These are phyloP conservation scores for Lamprotornis superbus DNA, from an alignment of 2,113 vertebrate genomes.

Conservation along the genomic window DNA sequence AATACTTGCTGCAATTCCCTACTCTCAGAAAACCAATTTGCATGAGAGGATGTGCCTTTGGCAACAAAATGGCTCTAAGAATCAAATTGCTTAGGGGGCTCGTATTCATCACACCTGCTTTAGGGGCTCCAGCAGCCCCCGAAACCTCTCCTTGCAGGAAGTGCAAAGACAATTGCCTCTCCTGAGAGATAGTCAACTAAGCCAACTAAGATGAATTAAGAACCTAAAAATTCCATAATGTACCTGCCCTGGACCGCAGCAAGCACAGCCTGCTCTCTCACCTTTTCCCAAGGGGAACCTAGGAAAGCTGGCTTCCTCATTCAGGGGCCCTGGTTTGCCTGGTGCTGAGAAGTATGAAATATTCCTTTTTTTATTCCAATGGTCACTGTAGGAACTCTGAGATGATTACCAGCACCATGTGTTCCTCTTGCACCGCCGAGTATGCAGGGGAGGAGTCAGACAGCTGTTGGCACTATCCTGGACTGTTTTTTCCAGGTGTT, in stretches of 20 bases:
- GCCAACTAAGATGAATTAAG: neutral
- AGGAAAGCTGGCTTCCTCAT: neutral
- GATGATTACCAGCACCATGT: neutral
- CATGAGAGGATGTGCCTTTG: neutral
- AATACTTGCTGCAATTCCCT: neutral
- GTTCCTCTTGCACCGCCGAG: neutral
- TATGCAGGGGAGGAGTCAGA: fast-evolving
- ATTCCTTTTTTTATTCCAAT: neutral
- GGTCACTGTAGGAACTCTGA: neutral
- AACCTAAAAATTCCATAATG: neutral
- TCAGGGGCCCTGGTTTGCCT: neutral
- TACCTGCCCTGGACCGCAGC: neutral
- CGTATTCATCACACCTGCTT: slow-evolving; percentile 13
- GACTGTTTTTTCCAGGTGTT: neutral
- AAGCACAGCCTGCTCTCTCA: neutral
- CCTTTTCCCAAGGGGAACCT: neutral
- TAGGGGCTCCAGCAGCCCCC: neutral
- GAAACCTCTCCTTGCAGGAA: neutral
- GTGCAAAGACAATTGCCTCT: neutral
- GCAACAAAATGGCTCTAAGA: neutral
- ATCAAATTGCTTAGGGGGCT: neutral
- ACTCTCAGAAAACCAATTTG: neutral
- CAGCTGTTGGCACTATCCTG: neutral
- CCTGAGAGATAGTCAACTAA: neutral
- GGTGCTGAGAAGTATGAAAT: neutral